Percentiles rank a stretch among this genome's conserved stretches.
Evolutionary conservation across 37 sponge, comb jelly and placozoan genomes (phyloP).

Genomic region (Mnemiopsis leidyi): DNA sequence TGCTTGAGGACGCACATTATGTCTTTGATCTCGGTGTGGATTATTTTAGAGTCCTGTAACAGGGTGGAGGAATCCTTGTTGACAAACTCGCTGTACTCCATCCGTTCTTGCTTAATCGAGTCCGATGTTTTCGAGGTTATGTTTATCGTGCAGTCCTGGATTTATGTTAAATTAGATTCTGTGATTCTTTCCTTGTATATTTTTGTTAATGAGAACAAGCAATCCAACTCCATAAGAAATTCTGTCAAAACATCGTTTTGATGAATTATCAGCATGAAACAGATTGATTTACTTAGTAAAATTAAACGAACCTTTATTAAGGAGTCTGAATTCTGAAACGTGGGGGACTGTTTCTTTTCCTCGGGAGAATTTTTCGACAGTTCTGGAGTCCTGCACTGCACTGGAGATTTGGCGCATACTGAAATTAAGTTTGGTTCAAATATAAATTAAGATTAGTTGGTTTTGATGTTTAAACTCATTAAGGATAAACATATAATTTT

Average conservation of each 20-base stretch:
- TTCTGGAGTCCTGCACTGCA: neutral
- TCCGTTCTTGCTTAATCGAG: neutral
- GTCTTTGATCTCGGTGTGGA: constrained; percentile 45
- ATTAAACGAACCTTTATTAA: neutral
- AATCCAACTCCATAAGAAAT: too few relatives aligned
- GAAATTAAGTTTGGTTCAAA: too few relatives aligned
- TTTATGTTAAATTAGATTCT: too few relatives aligned
- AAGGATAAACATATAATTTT: too few relatives aligned
- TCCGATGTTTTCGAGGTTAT: neutral
- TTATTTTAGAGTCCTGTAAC: neutral
- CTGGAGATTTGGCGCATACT: neutral
- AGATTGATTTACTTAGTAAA: too few relatives aligned
- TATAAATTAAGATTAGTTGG: too few relatives aligned
- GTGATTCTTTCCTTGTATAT: too few relatives aligned
- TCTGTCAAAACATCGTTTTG: too few relatives aligned
- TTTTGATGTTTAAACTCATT: too few relatives aligned
- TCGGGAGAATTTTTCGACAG: neutral
- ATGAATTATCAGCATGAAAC: too few relatives aligned
- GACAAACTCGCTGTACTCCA: constrained; percentile 42
- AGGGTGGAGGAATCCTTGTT: neutral
- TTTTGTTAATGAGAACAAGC: too few relatives aligned
- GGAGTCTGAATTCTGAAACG: neutral
- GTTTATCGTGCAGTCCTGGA: constrained; percentile 38
- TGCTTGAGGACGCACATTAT: constrained; percentile 22
- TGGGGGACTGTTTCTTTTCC: neutral